phyloP scores from a whole-genome alignment of 2,113 vertebrate genomes.

The Callocephalon fimbriatum region DNA sequence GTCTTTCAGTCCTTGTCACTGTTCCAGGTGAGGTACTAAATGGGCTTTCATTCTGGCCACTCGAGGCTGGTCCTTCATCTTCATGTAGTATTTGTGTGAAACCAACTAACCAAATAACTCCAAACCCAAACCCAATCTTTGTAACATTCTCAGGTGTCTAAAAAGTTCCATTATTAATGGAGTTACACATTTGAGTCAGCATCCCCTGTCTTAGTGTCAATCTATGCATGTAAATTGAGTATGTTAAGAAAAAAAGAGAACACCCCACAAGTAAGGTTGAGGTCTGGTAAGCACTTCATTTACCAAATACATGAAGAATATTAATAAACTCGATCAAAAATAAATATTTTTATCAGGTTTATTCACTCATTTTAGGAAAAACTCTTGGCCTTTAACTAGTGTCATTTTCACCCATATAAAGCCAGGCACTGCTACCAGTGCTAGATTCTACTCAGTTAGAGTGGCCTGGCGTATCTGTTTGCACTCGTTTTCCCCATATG shows the following conservation, averaged over 20 bases:
- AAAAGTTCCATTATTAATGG: neutral
- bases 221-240: neutral
- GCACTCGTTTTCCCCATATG: neutral
- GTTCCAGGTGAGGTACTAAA: neutral
- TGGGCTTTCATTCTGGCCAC: neutral
- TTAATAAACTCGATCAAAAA: neutral
- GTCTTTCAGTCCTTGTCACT: neutral
- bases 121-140: neutral
- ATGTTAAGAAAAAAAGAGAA: neutral
- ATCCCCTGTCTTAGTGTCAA: neutral
- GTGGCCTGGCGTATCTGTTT: neutral
- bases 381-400: neutral
- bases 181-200: neutral
- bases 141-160: accelerated
- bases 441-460: neutral
- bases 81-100: neutral
- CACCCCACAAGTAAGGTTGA: neutral
- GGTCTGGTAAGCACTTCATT: neutral
- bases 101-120: neutral
- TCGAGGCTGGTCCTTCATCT: neutral
- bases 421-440: neutral
- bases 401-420: neutral
- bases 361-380: neutral
- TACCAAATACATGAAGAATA: neutral
- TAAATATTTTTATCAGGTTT: neutral